These are phyloP conservation scores for Dinomys branickii DNA, from an alignment of 2,113 vertebrate species.

Conservation along the genomic window DNA sequence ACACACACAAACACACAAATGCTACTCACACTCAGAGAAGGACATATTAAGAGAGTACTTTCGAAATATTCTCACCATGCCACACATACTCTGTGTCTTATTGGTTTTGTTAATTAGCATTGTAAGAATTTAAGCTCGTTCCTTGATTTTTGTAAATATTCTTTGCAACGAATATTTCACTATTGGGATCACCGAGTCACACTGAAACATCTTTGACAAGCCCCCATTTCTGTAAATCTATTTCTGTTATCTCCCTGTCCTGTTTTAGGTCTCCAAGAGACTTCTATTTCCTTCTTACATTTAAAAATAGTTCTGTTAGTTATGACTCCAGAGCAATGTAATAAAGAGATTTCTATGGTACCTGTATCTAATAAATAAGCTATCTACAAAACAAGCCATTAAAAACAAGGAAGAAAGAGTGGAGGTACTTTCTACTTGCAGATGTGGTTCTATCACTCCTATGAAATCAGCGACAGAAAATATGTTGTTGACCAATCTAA, in stretches of 20 bases:
- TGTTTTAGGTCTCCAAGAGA: not conserved
- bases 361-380: slow-evolving; percentile 10
- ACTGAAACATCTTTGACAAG: not conserved
- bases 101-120: not conserved
- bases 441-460: not conserved
- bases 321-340: not conserved
- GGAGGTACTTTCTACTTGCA: not conserved
- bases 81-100: not conserved
- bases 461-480: slow-evolving; percentile 15
- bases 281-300: not conserved
- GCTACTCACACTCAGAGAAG: not conserved
- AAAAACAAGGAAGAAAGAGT: not conserved
- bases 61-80: not conserved
- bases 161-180: not conserved
- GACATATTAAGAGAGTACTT: not conserved
- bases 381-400: not conserved
- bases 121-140: not conserved
- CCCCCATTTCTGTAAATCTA: not conserved
- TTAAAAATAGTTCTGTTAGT: not conserved
- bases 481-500: not conserved
- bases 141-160: not conserved
- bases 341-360: not conserved
- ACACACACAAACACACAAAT: not conserved
- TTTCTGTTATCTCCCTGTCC: not conserved
- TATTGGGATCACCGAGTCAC: not conserved